Conservation (phyloP, 2,888 invertebrate species). For the Tenthredo distinguenda region DNA sequence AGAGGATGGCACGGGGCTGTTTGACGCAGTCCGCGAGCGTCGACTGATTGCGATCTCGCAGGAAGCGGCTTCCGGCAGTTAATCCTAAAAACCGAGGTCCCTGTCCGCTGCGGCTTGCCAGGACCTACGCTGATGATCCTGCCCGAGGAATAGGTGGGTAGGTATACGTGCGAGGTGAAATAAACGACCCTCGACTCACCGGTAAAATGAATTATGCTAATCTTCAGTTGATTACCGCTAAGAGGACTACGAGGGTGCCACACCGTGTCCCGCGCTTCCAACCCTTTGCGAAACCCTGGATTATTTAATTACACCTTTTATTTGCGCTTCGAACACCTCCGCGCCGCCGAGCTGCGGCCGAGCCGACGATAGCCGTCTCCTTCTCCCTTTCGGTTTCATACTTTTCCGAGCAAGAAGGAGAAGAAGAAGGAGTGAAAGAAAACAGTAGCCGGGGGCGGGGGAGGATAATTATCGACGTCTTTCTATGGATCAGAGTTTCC, state of each 20-base stretch:
- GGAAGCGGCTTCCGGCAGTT: slow-evolving; percentile 9
- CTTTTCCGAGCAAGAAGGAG: not conserved
- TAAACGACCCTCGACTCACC: slow-evolving; percentile 51
- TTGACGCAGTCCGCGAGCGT: not conserved
- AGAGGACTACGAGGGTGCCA: slow-evolving; percentile 48
- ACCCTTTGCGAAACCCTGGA: slow-evolving; percentile 20
- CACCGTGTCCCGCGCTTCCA: slow-evolving; percentile 2
- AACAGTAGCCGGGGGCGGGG: not conserved
- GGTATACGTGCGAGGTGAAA: slow-evolving; percentile 34
- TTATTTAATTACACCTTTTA: slow-evolving; percentile 48
- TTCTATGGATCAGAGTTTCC: slow-evolving; percentile 7
- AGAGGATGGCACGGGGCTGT: not conserved
- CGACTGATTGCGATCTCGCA: slow-evolving; percentile 33
- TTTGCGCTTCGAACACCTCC: slow-evolving; percentile 40
- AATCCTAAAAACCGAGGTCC: slow-evolving; percentile 40
- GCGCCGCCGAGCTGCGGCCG: not conserved
- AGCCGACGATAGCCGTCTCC: not conserved
- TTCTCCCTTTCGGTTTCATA: not conserved
- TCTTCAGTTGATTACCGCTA: slow-evolving; percentile 51
- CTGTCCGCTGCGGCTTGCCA: slow-evolving; percentile 25
- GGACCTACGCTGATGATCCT: not conserved
- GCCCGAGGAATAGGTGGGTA: not conserved
- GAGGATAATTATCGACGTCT: not conserved
- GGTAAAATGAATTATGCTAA: slow-evolving; percentile 53
- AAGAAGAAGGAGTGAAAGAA: not conserved